Conservation (phyloP, 2,797 vertebrate genomes). For the Threskiornis aethiopicus region DNA sequence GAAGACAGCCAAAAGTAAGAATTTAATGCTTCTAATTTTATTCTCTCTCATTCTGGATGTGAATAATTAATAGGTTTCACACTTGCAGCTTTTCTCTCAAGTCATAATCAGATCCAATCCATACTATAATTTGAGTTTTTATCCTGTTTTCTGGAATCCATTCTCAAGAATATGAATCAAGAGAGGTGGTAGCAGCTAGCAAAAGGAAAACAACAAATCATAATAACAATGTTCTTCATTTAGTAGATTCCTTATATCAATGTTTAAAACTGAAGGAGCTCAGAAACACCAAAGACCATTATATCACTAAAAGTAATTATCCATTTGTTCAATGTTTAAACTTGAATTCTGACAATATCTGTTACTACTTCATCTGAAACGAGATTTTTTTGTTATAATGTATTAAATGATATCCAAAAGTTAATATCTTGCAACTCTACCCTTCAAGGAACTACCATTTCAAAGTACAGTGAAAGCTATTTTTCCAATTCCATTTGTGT, state of each 20-base stretch:
- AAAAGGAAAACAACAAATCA: not conserved
- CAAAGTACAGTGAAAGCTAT: not conserved
- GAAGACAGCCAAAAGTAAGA: not conserved
- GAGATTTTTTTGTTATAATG: not conserved
- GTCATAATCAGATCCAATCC: not conserved
- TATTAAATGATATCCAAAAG: not conserved
- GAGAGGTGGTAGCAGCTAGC: not conserved
- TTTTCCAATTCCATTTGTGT: not conserved
- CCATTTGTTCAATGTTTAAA: not conserved
- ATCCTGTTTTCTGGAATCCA: not conserved
- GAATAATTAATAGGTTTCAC: not conserved
- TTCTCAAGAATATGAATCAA: not conserved
- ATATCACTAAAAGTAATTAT: not conserved
- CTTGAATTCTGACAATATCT: not conserved
- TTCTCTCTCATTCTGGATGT: not conserved
- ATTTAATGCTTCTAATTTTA: not conserved
- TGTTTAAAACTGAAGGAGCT: not conserved
- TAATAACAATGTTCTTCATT: not conserved
- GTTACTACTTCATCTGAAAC: not conserved
- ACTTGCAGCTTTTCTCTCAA: not conserved
- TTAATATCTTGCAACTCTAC: not conserved
- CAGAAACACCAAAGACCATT: not conserved
- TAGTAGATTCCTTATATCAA: not conserved
- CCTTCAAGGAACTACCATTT: not conserved
- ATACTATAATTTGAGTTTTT: not conserved